A percentile compares a stretch with the other conserved stretches of the same genome.
These are phyloP conservation scores for Xenentodon cancila DNA, from an alignment of 2,797 vertebrate species.

Conservation along the genomic window DNA sequence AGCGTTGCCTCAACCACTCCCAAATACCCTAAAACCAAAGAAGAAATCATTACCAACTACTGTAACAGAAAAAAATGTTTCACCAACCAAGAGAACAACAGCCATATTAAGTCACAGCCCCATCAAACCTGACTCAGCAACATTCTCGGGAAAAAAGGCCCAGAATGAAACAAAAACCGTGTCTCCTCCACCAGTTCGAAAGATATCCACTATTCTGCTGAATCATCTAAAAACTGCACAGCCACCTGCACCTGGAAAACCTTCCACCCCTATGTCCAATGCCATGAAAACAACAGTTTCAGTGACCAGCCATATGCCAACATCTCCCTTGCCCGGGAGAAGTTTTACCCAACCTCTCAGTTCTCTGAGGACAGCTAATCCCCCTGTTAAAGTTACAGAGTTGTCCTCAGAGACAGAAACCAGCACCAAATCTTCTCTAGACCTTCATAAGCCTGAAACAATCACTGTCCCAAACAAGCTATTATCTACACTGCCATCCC, in stretches of 20 bases:
- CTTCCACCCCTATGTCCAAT: conserved; percentile 33
- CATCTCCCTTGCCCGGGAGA: conserved; percentile 21
- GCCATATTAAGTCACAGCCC: conserved; percentile 38
- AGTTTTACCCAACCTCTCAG: conserved; percentile 25
- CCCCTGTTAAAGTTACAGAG: conserved; percentile 10
- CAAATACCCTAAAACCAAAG: conserved; percentile 34
- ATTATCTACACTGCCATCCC: conserved; percentile 22
- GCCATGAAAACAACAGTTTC: conserved; percentile 38
- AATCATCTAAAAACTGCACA: conserved; percentile 53
- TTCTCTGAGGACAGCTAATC: conserved; percentile 9
- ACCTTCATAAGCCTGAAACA: conserved; percentile 29
- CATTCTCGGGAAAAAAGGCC: conserved; percentile 56
- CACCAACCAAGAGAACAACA: conserved; percentile 53
- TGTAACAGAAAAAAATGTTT: conserved; percentile 40
- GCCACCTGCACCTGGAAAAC: conserved; percentile 63
- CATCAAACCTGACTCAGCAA: conserved; percentile 54
- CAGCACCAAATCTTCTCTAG: conserved; percentile 38
- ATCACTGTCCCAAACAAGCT: conserved; percentile 21
- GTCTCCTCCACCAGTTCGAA: conserved; percentile 44
- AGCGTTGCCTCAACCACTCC: conserved; percentile 49
- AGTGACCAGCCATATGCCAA: conserved; percentile 6
- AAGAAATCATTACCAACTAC: conserved; percentile 33
- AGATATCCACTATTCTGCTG: conserved; percentile 37
- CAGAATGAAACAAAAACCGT: conserved; percentile 50
- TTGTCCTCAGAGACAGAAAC: conserved; percentile 43